Conservation (phyloP, 2,797 vertebrate genomes). For the Poecilia gillii region DNA sequence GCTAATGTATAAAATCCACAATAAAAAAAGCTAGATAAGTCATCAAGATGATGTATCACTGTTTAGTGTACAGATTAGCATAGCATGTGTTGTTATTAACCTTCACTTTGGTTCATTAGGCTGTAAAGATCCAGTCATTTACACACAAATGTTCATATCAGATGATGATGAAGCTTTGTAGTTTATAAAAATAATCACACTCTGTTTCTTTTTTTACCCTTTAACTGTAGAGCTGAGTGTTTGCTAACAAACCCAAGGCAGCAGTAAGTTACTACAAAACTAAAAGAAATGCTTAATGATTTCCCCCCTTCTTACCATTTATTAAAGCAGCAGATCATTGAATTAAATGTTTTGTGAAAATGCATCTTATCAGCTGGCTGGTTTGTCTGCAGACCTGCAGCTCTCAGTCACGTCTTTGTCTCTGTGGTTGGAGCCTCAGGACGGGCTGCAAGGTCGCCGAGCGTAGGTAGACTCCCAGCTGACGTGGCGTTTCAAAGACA, state of each 20-base stretch:
- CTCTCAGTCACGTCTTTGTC: constrained; percentile 6
- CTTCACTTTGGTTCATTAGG: background rate
- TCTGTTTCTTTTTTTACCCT: background rate
- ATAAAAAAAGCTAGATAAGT: background rate
- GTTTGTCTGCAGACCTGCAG: constrained; percentile 1
- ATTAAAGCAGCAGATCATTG: background rate
- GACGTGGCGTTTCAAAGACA: constrained; percentile 44
- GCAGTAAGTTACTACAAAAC: background rate
- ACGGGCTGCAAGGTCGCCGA: constrained; percentile 25
- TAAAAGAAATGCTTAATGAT: background rate
- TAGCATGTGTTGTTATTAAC: background rate
- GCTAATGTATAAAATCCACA: background rate
- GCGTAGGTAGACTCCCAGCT: constrained; percentile 14
- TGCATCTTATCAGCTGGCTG: background rate
- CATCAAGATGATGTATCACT: background rate
- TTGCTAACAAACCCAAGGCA: constrained; percentile 22
- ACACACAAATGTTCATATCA: background rate
- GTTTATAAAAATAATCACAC: background rate
- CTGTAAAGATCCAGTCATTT: background rate
- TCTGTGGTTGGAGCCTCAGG: constrained; percentile 13
- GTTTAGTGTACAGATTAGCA: no score
- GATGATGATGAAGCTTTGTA: background rate
- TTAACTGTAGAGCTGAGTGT: constrained; percentile 3
- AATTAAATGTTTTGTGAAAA: background rate
- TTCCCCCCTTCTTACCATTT: constrained; percentile 10